Evolutionary conservation across 1,140 invertebrate genomes (phyloP), one percentile per base, ranked within the genome.

Genomic region (Papilio polytes): DNA sequence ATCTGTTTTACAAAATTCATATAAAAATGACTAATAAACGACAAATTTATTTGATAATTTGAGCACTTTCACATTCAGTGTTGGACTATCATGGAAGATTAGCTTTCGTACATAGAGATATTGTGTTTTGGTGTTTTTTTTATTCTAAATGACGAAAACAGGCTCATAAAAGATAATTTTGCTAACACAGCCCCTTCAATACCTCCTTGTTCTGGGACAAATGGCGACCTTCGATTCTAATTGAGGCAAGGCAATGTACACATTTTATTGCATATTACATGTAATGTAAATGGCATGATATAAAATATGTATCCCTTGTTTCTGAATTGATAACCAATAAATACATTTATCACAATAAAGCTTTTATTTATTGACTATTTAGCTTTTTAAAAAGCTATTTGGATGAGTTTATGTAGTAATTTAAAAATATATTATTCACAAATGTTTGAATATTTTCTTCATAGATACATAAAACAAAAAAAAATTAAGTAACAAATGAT

Each of bases 231-330:
- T 10, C 9, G 10, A 26, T 1, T 66, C 3, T 66, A 26, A 66
- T 66, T 53, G 13, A 53, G 51, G 15, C 12, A 46, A 12, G 48
- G 51, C 18, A 1, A 15, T n/a, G 15, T 53, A 66, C 22, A 36
- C 26, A 70, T 70, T 13, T 15, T 31, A 70, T 70, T 31, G 13
- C 63, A 31, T 70, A 31, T 26, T 63, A 63, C 18, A 36, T 70
- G 13, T 70, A 18, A 15, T 70, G 26, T 15, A 18, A 70, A 70
- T 70, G 3, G 13, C 9, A 66, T 66, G 22, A 7, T 7, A 66
- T 13, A 66, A 31, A 26, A 63, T 63, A 63, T 63, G 26, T 70
- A 31, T 63, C n/a, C 53, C n/a, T 56, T 56, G 53, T 56, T n/a
- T 63, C 10, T 63, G 9, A 13, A 63, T 26, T 26, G 59, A 13